These are phyloP conservation scores for Drosophila teissieri DNA, from an alignment of 1,140 invertebrate genomes.

Conservation along the genomic window DNA sequence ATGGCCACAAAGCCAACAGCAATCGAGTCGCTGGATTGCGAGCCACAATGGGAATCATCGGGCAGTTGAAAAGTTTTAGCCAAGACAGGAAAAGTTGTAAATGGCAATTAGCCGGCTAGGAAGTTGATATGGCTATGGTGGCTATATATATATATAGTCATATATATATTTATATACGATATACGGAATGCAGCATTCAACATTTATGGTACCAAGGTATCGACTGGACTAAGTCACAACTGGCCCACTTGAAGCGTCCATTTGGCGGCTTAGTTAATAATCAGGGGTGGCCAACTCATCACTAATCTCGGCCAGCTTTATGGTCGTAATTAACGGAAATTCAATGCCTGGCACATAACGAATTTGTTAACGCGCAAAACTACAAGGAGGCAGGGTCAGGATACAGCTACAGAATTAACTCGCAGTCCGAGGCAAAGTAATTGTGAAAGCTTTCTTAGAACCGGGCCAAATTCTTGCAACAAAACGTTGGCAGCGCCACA, in stretches of 20 bases:
- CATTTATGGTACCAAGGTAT: conserved; percentile 32
- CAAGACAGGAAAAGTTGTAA: conserved; percentile 75
- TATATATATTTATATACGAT: not conserved
- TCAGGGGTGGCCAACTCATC: conserved; percentile 6
- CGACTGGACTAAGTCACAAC: not conserved
- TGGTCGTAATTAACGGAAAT: conserved; percentile 60
- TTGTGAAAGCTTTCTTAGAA: conserved; percentile 34
- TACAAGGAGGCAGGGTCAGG: conserved; percentile 33
- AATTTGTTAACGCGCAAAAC: conserved; percentile 64
- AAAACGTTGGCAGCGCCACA: conserved; percentile 44
- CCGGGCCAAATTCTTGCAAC: conserved; percentile 61
- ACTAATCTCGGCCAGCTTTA: conserved; percentile 28
- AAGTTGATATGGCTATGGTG: conserved; percentile 59
- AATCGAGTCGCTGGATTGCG: conserved; percentile 60
- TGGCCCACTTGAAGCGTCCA: not conserved
- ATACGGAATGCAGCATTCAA: conserved; percentile 19
- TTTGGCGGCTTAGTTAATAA: conserved; percentile 36
- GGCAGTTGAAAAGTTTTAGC: conserved; percentile 67
- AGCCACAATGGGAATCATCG: conserved; percentile 40
- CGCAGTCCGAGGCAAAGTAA: conserved; percentile 21
- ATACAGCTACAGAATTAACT: conserved; percentile 1
- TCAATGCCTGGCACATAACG: conserved; percentile 58
- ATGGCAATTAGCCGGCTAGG: conserved; percentile 72
- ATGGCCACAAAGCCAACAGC: conserved; percentile 69
- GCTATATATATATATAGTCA: too few relatives aligned